These are phyloP conservation scores for Mimas tiliae DNA, from an alignment of 2,888 invertebrate species.

Conservation along the genomic window DNA sequence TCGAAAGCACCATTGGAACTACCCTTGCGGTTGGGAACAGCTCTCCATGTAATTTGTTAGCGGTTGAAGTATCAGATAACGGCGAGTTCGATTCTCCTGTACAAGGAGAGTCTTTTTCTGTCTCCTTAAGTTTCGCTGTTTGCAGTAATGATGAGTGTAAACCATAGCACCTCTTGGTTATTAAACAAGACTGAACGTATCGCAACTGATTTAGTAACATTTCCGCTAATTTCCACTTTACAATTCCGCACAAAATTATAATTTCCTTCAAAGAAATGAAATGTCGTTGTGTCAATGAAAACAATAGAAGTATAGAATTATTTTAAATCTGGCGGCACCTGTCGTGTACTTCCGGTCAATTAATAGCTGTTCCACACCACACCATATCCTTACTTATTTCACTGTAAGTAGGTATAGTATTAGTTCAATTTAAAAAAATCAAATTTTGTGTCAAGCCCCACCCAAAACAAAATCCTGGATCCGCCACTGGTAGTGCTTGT, in stretches of 20 bases:
- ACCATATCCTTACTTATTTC: no score
- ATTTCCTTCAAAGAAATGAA: conserved; percentile 22
- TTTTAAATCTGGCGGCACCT: conserved; percentile 24
- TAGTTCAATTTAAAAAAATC: no score
- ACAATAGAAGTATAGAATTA: conserved; percentile 30
- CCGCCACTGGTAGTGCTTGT: no score
- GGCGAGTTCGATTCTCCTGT: conserved; percentile 32
- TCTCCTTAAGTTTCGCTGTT: conserved; percentile 48
- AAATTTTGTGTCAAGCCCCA: no score
- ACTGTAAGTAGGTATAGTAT: no score
- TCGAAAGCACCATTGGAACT: conserved; percentile 62
- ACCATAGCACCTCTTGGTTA: conserved; percentile 43
- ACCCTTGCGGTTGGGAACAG: conserved; percentile 58
- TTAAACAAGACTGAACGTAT: conserved; percentile 41
- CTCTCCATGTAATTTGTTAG: conserved; percentile 41
- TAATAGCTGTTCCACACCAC: no score
- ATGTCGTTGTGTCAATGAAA: conserved; percentile 27
- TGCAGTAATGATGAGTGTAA: conserved; percentile 44
- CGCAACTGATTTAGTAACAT: conserved; percentile 61
- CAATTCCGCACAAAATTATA: conserved; percentile 33
- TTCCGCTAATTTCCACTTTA: conserved; percentile 22
- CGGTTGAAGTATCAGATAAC: conserved; percentile 24
- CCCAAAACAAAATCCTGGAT: no score
- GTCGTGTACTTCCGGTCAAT: background rate
- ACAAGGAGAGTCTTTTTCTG: conserved; percentile 31